Percentiles rank a stretch among this genome's conserved stretches.
These are phyloP conservation scores for Tenthredo distinguenda DNA, from an alignment of 2,888 invertebrate genomes.

Conservation along the genomic window DNA sequence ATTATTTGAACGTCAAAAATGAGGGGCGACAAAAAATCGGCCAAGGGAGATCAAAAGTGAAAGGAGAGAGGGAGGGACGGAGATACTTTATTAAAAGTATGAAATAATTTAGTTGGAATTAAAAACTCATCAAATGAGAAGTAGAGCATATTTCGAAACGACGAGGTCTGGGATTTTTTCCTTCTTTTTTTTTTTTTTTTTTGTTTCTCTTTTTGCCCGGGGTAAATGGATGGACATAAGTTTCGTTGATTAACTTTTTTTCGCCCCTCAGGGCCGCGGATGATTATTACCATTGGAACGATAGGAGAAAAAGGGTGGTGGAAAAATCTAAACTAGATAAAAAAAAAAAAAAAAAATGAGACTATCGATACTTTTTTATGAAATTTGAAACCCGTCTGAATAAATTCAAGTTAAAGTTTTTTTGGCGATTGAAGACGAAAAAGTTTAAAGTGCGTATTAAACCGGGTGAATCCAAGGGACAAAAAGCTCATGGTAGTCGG, in stretches of 20 bases:
- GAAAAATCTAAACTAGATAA: background rate
- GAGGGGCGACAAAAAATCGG: background rate
- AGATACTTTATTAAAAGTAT: background rate
- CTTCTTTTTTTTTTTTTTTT: background rate
- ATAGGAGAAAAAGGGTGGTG: background rate
- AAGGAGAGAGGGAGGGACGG: background rate
- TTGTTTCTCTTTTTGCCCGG: background rate
- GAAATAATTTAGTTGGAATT: background rate
- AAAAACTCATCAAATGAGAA: background rate
- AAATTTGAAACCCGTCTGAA: background rate
- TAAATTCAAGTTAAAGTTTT: background rate
- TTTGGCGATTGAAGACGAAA: background rate
- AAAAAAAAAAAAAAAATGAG: background rate
- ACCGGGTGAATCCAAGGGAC: background rate
- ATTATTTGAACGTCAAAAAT: constrained; percentile 1
- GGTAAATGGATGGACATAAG: background rate
- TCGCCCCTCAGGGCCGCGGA: background rate
- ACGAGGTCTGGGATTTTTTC: background rate
- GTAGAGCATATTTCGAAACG: background rate
- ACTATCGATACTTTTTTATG: background rate
- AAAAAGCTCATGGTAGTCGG: background rate
- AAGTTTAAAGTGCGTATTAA: constrained; percentile 10
- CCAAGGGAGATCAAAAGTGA: background rate
- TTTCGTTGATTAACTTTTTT: background rate
- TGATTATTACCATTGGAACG: background rate